Base-by-base conservation (phyloP, 2,797 vertebrate genomes). In the Tapirus indicus region DNA sequence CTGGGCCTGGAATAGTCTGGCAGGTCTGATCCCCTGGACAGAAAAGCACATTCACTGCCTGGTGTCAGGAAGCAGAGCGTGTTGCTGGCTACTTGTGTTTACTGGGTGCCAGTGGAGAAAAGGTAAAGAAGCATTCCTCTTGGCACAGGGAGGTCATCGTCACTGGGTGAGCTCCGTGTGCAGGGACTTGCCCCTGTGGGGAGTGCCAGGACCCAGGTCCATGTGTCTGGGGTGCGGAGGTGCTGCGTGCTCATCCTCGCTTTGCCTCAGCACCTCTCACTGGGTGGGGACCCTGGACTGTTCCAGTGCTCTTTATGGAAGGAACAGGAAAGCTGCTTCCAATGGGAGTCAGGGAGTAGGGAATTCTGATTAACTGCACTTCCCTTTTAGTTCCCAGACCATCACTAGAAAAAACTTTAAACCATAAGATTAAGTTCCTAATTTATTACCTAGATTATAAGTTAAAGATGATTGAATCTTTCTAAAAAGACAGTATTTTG, bases 391-490 rank as follows among this genome's bases (percentile, higher is more conserved):
- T 49, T 95, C 66, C 58, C 27, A 96, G 62, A 74, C 20, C 27
- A 71, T 77, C 35, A 38, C 87, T 88, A 92, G 71, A 83, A 89
- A 91, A 77, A 64, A 74, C 2, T 86, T 83, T 89, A 93, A 78
- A 54, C n/a, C 4, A 0, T 64, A 79, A 90, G 74, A 54, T 88
- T 75, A 71, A 69, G 16, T 90, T 97, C 96, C 58, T 74, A 4
- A 86, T 56, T 94, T 87, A 66, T 80, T 84, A 60, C 23, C 68
- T 92, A 85, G 47, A 84, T 38, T 38, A 44, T 79, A 41, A 68
- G 54, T 88, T 96, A 75, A 83, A 90, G 1, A 29, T 68, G 75
- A 87, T 49, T 68, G 52, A 94, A 17, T 80, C 66, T 96, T 92
- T 94, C n/a, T 88, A 62, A 95, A 95, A 92, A 56, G n/a, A 52